These are phyloP conservation scores for Dicyrtoma fusca DNA, from an alignment of 2,888 invertebrate genomes.

Conservation along the genomic window DNA sequence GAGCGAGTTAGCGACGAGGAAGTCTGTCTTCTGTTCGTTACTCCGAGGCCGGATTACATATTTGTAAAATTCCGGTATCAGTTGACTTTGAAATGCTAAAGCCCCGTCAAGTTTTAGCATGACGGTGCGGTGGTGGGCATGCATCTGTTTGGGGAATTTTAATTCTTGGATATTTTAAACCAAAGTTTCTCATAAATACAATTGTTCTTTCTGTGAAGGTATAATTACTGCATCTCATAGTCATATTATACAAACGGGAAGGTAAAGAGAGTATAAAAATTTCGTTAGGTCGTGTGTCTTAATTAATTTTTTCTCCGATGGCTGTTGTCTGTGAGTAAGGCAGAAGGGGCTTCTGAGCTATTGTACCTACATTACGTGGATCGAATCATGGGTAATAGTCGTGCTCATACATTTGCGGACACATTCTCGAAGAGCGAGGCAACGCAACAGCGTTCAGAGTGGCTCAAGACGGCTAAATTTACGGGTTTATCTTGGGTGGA, in stretches of 20 bases:
- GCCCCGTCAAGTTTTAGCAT: constrained; percentile 1
- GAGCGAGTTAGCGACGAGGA: too few relatives aligned
- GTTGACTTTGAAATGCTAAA: constrained; percentile 24
- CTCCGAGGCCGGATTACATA: too few relatives aligned
- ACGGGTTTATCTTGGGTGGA: constrained; percentile 25
- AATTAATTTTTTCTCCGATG: constrained; percentile 50
- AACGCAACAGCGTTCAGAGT: constrained; percentile 16
- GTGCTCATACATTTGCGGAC: constrained; percentile 27
- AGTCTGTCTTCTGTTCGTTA: too few relatives aligned
- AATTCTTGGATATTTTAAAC: constrained; percentile 40
- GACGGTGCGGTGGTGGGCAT: too few relatives aligned
- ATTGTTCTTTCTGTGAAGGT: too few relatives aligned
- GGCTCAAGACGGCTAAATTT: constrained; percentile 32
- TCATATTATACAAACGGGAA: constrained; percentile 1
- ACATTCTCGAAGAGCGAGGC: too few relatives aligned
- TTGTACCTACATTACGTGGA: not conserved
- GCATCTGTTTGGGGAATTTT: constrained; percentile 54
- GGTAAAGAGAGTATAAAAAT: not conserved
- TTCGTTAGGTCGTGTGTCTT: constrained; percentile 54
- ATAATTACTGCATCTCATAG: too few relatives aligned
- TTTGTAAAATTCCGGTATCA: constrained; percentile 25
- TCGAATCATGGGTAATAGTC: constrained; percentile 37
- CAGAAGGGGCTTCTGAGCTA: not conserved
- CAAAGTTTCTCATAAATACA: constrained; percentile 18
- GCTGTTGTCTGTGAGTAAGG: constrained; percentile 34